Percentiles rank a stretch among this genome's conserved stretches.
phyloP scores from a whole-genome alignment of 2,888 invertebrate species.

The Ypsolopha scabrella region DNA sequence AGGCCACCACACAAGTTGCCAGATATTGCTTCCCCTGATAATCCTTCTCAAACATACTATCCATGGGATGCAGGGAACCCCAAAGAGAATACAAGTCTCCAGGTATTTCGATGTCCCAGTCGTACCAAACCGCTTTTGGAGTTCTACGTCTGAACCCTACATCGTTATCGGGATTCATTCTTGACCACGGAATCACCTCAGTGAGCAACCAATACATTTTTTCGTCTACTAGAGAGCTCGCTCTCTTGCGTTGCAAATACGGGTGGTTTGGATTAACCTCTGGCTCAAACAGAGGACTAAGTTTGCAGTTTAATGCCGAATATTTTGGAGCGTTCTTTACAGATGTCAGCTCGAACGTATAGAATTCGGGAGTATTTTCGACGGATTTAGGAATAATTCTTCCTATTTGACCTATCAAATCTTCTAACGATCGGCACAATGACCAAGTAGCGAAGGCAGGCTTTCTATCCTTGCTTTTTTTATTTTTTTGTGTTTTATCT shows the following conservation, averaged over 20 bases:
- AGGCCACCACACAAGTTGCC: conserved; percentile 69
- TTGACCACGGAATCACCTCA: conserved; percentile 51
- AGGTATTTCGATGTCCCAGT: conserved; percentile 77
- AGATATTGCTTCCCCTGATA: conserved; percentile 74
- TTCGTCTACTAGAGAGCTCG: conserved; percentile 47
- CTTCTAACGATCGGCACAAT: conserved; percentile 42
- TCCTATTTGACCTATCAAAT: conserved; percentile 35
- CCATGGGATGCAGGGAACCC: conserved; percentile 74
- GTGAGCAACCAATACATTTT: conserved; percentile 62
- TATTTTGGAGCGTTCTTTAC: conserved; percentile 64
- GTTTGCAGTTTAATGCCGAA: conserved; percentile 46
- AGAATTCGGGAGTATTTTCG: conserved; percentile 52
- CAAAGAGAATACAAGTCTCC: conserved; percentile 77
- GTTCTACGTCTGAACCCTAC: conserved; percentile 41
- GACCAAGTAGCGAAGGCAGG: conserved; percentile 54
- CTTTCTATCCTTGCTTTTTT: neutral
- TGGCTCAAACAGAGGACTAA: conserved; percentile 53
- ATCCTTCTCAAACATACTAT: conserved; percentile 60
- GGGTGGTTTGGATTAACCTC: conserved; percentile 49
- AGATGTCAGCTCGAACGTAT: conserved; percentile 69
- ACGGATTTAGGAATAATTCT: conserved; percentile 19
- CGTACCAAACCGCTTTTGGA: conserved; percentile 66
- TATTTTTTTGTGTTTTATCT: conserved; percentile 5
- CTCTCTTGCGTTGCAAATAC: conserved; percentile 34
- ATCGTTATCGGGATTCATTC: conserved; percentile 42